These are phyloP conservation scores for Ostrea edulis DNA, from an alignment of 1,140 invertebrate species.

Conservation along the genomic window DNA sequence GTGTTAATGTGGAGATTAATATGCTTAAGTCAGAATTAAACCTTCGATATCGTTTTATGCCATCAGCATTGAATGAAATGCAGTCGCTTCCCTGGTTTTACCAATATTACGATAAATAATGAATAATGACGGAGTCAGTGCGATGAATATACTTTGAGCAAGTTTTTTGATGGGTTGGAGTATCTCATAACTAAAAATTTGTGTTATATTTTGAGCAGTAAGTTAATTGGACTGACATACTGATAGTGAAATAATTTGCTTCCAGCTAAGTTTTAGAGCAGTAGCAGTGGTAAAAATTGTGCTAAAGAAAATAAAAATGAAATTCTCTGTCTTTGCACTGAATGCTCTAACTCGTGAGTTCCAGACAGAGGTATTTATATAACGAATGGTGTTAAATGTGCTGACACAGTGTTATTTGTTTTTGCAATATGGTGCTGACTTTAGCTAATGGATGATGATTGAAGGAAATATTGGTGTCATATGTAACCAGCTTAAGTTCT, in stretches of 20 bases:
- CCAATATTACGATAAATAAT: too few species aligned
- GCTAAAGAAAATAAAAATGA: constrained; percentile 16
- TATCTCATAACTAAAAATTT: too few species aligned
- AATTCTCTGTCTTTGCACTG: constrained; percentile 3
- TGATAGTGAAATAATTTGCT: background rate
- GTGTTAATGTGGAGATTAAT: too few species aligned
- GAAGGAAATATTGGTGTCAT: background rate
- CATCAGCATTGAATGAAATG: too few species aligned
- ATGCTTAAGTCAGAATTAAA: too few species aligned
- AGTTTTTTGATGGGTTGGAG: too few species aligned
- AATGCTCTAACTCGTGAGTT: background rate
- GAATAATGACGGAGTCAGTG: too few species aligned
- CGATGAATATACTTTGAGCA: too few species aligned
- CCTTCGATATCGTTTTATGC: too few species aligned
- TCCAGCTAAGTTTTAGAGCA: background rate
- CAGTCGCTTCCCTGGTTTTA: too few species aligned
- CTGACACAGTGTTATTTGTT: constrained; percentile 23
- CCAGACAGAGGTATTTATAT: constrained; percentile 5
- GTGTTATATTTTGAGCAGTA: too few species aligned
- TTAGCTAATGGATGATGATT: background rate
- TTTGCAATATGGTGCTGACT: background rate
- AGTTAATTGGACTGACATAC: background rate
- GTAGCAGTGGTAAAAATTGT: background rate
- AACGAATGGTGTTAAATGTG: constrained; percentile 9
- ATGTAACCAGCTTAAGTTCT: background rate